A percentile compares a stretch with the other conserved stretches of the same genome.
Evolutionary conservation across 2,113 vertebrate genomes (phyloP).

Genomic region (Athene noctua): DNA sequence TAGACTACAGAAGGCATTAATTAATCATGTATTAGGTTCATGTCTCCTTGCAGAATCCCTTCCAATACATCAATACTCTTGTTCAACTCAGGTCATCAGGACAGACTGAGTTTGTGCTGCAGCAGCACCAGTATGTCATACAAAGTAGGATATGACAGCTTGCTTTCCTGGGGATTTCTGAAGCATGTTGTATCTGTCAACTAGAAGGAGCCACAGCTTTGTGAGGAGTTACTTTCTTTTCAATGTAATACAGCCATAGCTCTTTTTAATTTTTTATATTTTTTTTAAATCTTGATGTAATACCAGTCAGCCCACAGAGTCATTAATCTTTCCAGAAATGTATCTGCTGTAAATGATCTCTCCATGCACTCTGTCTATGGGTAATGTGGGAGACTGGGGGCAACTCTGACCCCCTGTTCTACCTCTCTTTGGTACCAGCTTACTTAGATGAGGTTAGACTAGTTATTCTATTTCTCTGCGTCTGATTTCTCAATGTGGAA

Average conservation of each 20-base stretch:
- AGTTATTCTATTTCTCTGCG: not conserved
- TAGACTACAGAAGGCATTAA: not conserved
- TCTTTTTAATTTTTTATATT: not conserved
- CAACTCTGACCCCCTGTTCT: not conserved
- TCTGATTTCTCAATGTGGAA: not conserved
- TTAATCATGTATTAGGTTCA: not conserved
- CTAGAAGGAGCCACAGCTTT: not conserved
- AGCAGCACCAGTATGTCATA: too few species aligned
- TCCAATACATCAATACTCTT: not conserved
- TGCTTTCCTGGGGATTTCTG: not conserved
- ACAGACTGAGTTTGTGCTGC: not conserved
- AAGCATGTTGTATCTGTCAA: not conserved
- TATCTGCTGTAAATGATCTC: not conserved
- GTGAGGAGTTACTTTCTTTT: not conserved
- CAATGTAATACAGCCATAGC: not conserved
- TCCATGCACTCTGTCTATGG: not conserved
- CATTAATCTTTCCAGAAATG: not conserved
- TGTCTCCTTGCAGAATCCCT: not conserved
- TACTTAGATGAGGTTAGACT: not conserved
- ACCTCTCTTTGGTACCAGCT: not conserved
- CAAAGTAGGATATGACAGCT: rapidly evolving
- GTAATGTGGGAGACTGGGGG: rapidly evolving
- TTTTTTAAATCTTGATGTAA: not conserved
- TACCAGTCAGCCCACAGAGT: not conserved
- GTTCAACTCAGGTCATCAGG: not conserved